Evolutionary conservation across 2,888 invertebrate species (phyloP).

Genomic region (Parnassius mnemosyne): DNA sequence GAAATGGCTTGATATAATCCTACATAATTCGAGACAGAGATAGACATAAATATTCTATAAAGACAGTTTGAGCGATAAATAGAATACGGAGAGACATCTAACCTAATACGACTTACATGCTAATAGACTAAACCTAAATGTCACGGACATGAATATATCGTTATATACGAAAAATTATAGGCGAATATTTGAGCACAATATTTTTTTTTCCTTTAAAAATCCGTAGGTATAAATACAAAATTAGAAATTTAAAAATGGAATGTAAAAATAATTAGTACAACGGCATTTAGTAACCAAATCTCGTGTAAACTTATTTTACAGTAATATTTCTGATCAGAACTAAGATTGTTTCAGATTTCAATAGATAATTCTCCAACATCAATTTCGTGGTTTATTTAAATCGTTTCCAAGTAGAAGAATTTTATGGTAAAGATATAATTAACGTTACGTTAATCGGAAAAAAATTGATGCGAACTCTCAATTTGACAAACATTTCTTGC

Average conservation of each 20-base stretch:
- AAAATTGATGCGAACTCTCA: neutral
- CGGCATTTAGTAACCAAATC: too few relatives aligned
- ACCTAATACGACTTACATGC: constrained; percentile 34
- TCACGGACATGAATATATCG: constrained; percentile 42
- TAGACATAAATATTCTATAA: constrained; percentile 15
- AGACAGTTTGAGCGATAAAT: constrained; percentile 14
- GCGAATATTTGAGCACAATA: constrained; percentile 44
- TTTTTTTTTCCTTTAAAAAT: constrained; percentile 25
- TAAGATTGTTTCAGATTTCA: too few relatives aligned
- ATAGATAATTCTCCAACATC: too few relatives aligned
- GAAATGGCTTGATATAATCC: constrained; percentile 1
- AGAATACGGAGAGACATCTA: constrained; percentile 4
- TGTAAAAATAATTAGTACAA: constrained; percentile 17
- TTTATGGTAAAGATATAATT: too few relatives aligned
- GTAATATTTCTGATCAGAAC: too few relatives aligned
- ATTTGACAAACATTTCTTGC: constrained; percentile 6
- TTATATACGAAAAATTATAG: constrained; percentile 18
- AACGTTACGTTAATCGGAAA: neutral
- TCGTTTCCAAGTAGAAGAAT: too few relatives aligned
- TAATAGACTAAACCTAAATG: constrained; percentile 36
- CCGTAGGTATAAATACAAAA: neutral
- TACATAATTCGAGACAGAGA: constrained; percentile 1
- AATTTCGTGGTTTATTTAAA: too few relatives aligned
- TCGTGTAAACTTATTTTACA: too few relatives aligned
- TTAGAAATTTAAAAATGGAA: constrained; percentile 27